Evolutionary conservation across 2,797 vertebrate genomes (phyloP).

Genomic region (Danio tinwini): DNA sequence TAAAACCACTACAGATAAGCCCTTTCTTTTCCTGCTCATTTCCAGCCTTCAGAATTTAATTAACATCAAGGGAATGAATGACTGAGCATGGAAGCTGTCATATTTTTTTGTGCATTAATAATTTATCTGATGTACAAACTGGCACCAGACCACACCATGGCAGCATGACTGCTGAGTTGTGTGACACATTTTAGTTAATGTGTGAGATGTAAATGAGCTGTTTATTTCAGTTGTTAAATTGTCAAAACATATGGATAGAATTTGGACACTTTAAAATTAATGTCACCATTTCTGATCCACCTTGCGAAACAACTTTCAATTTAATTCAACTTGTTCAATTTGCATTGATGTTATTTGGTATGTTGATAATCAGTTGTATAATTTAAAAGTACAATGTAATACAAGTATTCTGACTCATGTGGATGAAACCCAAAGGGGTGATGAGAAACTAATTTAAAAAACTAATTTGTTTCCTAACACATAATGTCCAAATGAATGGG

Average conservation of each 20-base stretch:
- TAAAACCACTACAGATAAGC: constrained; percentile 40
- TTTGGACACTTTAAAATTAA: constrained; percentile 3
- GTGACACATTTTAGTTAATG: constrained; percentile 75
- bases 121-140: constrained; percentile 79
- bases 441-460: constrained; percentile 15
- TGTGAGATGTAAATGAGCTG: constrained; percentile 75
- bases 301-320: constrained; percentile 23
- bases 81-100: constrained; percentile 81
- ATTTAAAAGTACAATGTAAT: background rate
- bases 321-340: too few relatives aligned
- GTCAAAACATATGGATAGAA: constrained; percentile 17
- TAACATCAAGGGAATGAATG: constrained; percentile 79
- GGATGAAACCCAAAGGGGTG: constrained; percentile 8
- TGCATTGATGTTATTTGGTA: background rate
- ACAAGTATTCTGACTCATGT: background rate
- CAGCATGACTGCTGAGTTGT: constrained; percentile 74
- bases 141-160: constrained; percentile 70
- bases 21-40: constrained; percentile 45
- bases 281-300: background rate
- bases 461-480: background rate
- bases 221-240: constrained; percentile 59
- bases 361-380: background rate
- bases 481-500: background rate
- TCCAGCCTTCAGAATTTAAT: constrained; percentile 77
- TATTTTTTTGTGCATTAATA: constrained; percentile 79